Base-by-base conservation (phyloP, 2,888 invertebrate genomes). In the Nomada ferruginata region DNA sequence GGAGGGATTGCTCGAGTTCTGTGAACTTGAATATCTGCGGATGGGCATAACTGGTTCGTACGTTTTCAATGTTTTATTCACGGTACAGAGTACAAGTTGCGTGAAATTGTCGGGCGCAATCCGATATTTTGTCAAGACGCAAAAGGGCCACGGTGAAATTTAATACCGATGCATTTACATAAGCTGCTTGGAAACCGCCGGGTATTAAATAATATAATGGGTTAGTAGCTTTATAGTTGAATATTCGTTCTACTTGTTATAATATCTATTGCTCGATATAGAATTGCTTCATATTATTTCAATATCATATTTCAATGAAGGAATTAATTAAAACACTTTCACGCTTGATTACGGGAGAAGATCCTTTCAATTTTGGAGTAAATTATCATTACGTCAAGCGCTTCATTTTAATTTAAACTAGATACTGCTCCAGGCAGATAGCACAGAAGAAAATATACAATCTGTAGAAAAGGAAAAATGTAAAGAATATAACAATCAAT, bases 41-140 rank as follows among this genome's bases (percentile, higher is more conserved):
- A 36, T 36, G 36, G 36, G 36, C 9, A 36, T 47, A 47, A 47
- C 47, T 18, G 64, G 23, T 64, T 23, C 47, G 20, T 47, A 47
- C 13, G 47, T 64, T 64, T 64, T 64, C 18, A 20, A 63, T 63
- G 47, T 64, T 64, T 64, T 64, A 64, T 64, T 64, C 47, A 47
- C 36, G 23, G 63, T 15, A 26, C 11, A 23, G 64, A 18, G 64
- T 18, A 36, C 36, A 36, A 47, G 47, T 64, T 11, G 47, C 23
- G 64, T 26, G 64, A 47, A 64, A 47, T 47, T 18, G 23, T 47
- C 64, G 26, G 11, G 1, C 23, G 23, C 23, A 64, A 64, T 23
- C 47, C 23, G 64, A 64, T 64, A 64, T 64, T 64, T 64, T 26
- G 47, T 47, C 18, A 20, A 23, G 64, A 26, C 20, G 47, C 2